These are phyloP conservation scores for Pampusana beccarii DNA, from an alignment of 2,113 vertebrate species.

Conservation along the genomic window DNA sequence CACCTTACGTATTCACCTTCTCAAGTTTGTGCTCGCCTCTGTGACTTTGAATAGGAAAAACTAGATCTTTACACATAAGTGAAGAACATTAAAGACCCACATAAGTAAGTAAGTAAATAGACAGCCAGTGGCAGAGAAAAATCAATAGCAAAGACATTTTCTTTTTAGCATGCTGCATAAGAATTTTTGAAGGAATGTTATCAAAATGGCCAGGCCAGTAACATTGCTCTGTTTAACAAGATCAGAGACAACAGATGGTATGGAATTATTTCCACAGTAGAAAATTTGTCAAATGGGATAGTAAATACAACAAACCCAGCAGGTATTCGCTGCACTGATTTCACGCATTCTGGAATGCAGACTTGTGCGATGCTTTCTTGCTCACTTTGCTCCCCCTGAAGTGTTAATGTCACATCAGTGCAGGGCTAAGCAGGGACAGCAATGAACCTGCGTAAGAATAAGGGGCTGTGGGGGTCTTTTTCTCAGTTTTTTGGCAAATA, in stretches of 20 bases:
- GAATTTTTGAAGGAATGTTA: not conserved
- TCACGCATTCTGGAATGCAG: fast-evolving
- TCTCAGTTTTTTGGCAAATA: not conserved
- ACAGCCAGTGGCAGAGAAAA: not conserved
- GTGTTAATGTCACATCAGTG: not conserved
- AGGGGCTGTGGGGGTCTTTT: fast-evolving
- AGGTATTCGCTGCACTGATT: not conserved
- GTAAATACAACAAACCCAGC: not conserved
- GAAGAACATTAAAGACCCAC: not conserved
- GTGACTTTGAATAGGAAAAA: not conserved
- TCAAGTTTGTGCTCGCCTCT: not conserved
- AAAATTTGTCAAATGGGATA: not conserved
- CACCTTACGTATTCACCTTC: not conserved
- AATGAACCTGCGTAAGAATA: fast-evolving
- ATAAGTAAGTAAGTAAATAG: not conserved
- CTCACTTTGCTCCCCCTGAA: not conserved
- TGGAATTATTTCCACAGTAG: not conserved
- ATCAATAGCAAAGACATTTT: not conserved
- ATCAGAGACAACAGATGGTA: not conserved
- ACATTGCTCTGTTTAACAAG: not conserved
- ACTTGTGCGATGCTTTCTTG: not conserved
- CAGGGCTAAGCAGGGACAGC: not conserved
- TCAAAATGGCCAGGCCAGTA: not conserved
- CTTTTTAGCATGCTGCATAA: not conserved
- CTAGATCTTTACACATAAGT: not conserved